These are phyloP conservation scores for Thunnus thynnus DNA, from an alignment of 2,113 vertebrate species.

Conservation along the genomic window DNA sequence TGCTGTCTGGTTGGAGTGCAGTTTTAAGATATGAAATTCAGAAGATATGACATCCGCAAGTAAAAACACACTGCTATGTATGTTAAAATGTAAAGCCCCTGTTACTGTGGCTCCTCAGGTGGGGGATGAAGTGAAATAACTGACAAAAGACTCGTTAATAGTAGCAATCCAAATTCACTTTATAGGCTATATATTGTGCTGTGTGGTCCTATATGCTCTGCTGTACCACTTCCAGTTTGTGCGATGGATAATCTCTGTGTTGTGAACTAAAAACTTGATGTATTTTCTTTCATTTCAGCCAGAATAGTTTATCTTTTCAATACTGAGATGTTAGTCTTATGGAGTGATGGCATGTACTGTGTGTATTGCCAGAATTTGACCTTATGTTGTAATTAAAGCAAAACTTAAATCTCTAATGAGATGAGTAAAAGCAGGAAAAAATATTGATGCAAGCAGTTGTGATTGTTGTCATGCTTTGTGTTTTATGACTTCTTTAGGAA, in stretches of 20 bases:
- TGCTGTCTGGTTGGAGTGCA: slow-evolving; percentile 28
- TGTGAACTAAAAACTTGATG: no score
- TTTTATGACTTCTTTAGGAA: not conserved
- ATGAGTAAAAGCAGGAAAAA: not conserved
- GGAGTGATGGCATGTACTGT: not conserved
- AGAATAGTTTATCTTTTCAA: no score
- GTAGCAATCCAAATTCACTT: not conserved
- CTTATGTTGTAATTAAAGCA: not conserved
- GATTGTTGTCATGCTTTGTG: not conserved
- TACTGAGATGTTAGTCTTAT: no score
- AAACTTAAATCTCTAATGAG: not conserved
- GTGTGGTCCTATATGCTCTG: no score
- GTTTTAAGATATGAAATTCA: slow-evolving; percentile 17
- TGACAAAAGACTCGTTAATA: not conserved
- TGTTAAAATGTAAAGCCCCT: no score
- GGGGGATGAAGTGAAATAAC: not conserved
- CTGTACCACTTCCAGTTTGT: not conserved
- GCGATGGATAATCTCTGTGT: not conserved
- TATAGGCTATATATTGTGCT: not conserved
- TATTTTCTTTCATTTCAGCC: no score
- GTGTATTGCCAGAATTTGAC: not conserved
- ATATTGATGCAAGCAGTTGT: no score
- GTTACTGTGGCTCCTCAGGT: not conserved
- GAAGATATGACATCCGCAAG: slow-evolving; percentile 5
- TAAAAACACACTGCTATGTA: not conserved